Evolutionary conservation across 2,888 invertebrate genomes (phyloP).

Genomic region (Spialia ferax): DNA sequence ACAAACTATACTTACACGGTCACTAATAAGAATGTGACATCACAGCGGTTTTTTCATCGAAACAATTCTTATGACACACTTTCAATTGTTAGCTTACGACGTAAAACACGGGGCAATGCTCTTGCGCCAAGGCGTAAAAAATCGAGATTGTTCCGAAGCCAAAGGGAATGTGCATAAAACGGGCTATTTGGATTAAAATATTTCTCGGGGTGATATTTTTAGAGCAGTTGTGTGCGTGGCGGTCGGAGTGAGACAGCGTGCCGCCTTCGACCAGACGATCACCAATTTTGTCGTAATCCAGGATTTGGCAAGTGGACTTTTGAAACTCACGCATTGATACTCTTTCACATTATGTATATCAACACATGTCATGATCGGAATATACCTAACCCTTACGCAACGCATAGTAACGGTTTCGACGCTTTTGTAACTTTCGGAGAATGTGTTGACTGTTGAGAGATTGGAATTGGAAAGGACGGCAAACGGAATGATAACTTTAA

Average conservation of each 20-base stretch:
- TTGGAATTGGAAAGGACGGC: neutral
- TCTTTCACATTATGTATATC: constrained; percentile 9
- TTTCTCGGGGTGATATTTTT: constrained; percentile 81
- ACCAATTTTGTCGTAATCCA: constrained; percentile 72
- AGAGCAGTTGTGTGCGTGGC: constrained; percentile 81
- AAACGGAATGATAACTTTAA: neutral
- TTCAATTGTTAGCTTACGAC: constrained; percentile 47
- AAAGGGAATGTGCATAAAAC: constrained; percentile 80
- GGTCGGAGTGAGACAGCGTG: constrained; percentile 83
- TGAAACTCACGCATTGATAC: constrained; percentile 49
- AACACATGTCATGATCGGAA: constrained; percentile 47
- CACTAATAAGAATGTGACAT: constrained; percentile 56
- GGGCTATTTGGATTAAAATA: constrained; percentile 85
- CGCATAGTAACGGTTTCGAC: constrained; percentile 12
- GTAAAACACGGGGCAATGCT: constrained; percentile 66
- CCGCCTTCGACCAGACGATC: constrained; percentile 77
- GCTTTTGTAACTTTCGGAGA: constrained; percentile 28
- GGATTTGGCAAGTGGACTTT: constrained; percentile 71
- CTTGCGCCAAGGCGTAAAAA: constrained; percentile 62
- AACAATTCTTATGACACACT: constrained; percentile 61
- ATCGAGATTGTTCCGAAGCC: constrained; percentile 68
- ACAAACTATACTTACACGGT: constrained; percentile 42
- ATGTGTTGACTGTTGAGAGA: constrained; percentile 18
- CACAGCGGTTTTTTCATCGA: constrained; percentile 48
- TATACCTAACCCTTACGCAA: constrained; percentile 48